phyloP scores from a whole-genome alignment of 1,140 invertebrate genomes.

The Eumeta japonica region DNA sequence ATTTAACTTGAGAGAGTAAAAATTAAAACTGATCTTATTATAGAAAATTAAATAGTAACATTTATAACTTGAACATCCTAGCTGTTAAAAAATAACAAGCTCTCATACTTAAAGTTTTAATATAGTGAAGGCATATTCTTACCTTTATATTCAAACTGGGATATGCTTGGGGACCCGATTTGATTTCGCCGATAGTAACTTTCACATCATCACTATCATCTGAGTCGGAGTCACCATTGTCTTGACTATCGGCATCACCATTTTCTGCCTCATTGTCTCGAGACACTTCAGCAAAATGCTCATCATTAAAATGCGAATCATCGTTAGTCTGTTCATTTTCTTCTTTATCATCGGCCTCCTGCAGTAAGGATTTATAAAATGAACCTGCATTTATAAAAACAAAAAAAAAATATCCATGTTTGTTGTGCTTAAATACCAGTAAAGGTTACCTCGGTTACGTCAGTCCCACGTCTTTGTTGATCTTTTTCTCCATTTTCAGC shows the following conservation, averaged over 20 bases:
- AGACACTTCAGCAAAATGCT: constrained; percentile 54
- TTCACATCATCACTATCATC: constrained; percentile 83
- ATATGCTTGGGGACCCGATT: constrained; percentile 66
- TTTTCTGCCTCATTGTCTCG: constrained; percentile 59
- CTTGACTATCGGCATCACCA: constrained; percentile 59
- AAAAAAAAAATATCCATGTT: constrained; percentile 8
- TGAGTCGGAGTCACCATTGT: constrained; percentile 68
- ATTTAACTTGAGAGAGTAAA: too few species aligned
- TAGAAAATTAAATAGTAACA: too few species aligned
- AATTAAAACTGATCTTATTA: too few species aligned
- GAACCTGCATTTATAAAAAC: constrained; percentile 9
- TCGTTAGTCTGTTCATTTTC: constrained; percentile 53
- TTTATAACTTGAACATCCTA: too few species aligned
- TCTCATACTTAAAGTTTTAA: too few species aligned
- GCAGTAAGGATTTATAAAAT: too few species aligned
- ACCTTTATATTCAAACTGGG: constrained; percentile 65
- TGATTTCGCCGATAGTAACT: constrained; percentile 82
- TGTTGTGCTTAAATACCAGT: constrained; percentile 19
- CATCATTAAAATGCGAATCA: constrained; percentile 49
- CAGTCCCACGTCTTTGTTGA: constrained; percentile 8
- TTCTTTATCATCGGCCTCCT: constrained; percentile 43
- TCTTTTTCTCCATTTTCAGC: constrained; percentile 21
- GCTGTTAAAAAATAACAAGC: too few species aligned
- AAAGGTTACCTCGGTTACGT: constrained; percentile 15
- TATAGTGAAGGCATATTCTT: too few species aligned